A percentile compares a stretch with the other conserved stretches of the same genome.
phyloP scores from a whole-genome alignment of 2,888 invertebrate genomes.

The Synanthedon tipuliformis region DNA sequence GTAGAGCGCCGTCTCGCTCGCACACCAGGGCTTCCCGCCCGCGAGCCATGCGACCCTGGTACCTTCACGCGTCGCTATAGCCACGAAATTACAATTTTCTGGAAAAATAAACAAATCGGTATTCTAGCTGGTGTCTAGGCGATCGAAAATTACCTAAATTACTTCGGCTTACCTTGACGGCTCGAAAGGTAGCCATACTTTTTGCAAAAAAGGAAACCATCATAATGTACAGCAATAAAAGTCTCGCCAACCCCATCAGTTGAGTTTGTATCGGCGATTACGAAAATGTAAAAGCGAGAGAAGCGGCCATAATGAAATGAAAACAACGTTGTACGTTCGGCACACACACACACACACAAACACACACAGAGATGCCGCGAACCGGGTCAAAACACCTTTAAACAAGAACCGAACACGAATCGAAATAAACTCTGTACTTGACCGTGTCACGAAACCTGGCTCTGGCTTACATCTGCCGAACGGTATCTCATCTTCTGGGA shows the following conservation, averaged over 20 bases:
- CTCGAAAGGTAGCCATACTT: slow-evolving; percentile 1
- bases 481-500: slow-evolving; percentile 66
- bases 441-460: slow-evolving; percentile 59
- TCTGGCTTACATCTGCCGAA: slow-evolving; percentile 57
- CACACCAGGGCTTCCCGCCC: slow-evolving; percentile 45
- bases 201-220: neutral
- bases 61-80: slow-evolving; percentile 26
- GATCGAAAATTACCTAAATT: neutral
- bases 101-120: slow-evolving; percentile 35
- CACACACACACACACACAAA: slow-evolving; percentile 24
- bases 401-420: slow-evolving; percentile 57
- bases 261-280: slow-evolving; percentile 55
- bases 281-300: slow-evolving; percentile 65
- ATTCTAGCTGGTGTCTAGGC: slow-evolving; percentile 8
- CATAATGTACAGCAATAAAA: slow-evolving; percentile 19
- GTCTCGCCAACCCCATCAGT: slow-evolving; percentile 45
- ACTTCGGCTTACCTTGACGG: slow-evolving; percentile 8
- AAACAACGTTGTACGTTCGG: slow-evolving; percentile 51
- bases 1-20: slow-evolving; percentile 44
- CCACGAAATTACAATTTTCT: slow-evolving; percentile 52
- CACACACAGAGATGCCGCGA: slow-evolving; percentile 37
- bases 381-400: slow-evolving; percentile 68
- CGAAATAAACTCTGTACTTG: slow-evolving; percentile 61
- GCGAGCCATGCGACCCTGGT: slow-evolving; percentile 19
- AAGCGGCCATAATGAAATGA: slow-evolving; percentile 62